phyloP scores from a whole-genome alignment of 2,113 vertebrate genomes.

The Pitta sordida region DNA sequence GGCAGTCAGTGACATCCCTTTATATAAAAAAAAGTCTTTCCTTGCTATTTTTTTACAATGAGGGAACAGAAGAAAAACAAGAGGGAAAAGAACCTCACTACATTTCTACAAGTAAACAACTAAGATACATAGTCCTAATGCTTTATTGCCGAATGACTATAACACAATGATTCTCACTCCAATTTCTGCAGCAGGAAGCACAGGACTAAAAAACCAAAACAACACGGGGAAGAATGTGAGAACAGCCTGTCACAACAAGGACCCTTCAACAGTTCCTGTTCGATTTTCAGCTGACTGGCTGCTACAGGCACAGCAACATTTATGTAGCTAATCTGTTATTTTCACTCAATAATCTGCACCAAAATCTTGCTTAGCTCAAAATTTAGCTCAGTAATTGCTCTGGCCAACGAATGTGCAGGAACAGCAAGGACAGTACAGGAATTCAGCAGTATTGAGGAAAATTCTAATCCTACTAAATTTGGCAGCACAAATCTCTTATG shows the following conservation, averaged over 20 bases:
- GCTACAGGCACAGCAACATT: neutral
- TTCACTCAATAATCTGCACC: neutral
- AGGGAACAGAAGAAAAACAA: neutral
- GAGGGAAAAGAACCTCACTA: neutral
- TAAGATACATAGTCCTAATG: neutral
- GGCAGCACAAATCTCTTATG: neutral
- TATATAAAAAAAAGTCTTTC: neutral
- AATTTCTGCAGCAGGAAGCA: neutral
- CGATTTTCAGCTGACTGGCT: neutral
- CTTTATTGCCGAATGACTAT: neutral
- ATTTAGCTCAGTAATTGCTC: neutral
- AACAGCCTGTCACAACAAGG: neutral
- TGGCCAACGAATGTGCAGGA: neutral
- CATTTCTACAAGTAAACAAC: neutral
- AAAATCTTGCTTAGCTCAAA: neutral
- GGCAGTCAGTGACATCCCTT: neutral
- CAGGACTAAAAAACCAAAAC: neutral
- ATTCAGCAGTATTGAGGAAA: neutral
- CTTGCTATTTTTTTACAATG: neutral
- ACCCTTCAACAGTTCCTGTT: neutral
- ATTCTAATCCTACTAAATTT: conserved; percentile 10
- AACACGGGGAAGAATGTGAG: neutral
- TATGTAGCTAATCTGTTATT: neutral
- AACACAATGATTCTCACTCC: neutral
- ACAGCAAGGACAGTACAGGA: neutral